Evolutionary conservation across 2,888 invertebrate species (phyloP), one percentile per base, ranked within the genome.

Genomic region (Phortica okadai): DNA sequence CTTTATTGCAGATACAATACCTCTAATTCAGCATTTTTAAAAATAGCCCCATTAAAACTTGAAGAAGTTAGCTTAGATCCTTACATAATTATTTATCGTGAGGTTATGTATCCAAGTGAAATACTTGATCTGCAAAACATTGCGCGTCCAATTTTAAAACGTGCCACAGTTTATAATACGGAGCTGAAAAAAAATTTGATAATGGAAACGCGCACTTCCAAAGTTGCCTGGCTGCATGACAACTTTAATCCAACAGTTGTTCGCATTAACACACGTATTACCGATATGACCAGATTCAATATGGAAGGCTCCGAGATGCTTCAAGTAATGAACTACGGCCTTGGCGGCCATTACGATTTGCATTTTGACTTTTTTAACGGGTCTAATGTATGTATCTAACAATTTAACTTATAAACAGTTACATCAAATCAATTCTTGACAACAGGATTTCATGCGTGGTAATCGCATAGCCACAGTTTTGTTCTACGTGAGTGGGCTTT

Each of bases 401-500:
- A 21, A 21, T 21, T 21, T 21, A n/a, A 16, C 6, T 58, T 33
- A 10, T 25, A 56, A 56, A 56, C 2, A 6, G 74, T 6, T 62
- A 79, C 21, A 0, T 62, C 44, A 4, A 67, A 73, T 1, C 41
- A 74, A 8, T 16, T 79, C 0, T 0, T 1, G 4, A 6, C 0
- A 0, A 0, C 14, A 0, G 80, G 82, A 67, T 75, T 80, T 78
- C 2, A 5, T 54, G 54, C 54, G 54, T 54, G 90, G 90, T 2
- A 90, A 91, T 82, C 87, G 92, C 45, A 89, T 91, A 56, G 91
- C 90, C 8, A 92, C 92, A 0, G 87, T 90, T 0, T 75, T 92
- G 2, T 90, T 91, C 82, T 92, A 91, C 85, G 92, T 91, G 79
- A 89, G 86, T 83, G 25, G 10, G 4, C 8, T 54, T 33, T 33